phyloP scores from a whole-genome alignment of 2,113 vertebrate genomes.

The Amphiprion ocellaris region DNA sequence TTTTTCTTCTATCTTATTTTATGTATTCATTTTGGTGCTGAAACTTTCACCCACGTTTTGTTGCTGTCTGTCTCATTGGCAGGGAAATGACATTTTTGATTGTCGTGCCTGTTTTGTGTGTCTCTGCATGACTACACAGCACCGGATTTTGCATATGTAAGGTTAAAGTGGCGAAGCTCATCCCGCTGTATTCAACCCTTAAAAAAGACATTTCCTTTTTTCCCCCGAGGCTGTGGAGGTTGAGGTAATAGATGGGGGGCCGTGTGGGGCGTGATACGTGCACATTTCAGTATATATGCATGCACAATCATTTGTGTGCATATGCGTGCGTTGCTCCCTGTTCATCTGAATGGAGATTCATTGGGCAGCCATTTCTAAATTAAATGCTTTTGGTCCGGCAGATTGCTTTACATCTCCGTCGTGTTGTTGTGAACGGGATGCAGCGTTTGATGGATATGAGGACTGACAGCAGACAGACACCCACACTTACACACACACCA shows the following conservation, averaged over 20 bases:
- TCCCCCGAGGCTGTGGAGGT: constrained; percentile 63
- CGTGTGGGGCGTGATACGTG: constrained; percentile 28
- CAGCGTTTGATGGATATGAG: constrained; percentile 93
- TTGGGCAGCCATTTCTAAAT: constrained; percentile 95
- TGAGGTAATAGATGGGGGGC: constrained; percentile 59
- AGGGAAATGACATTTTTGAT: constrained; percentile 82
- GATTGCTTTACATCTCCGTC: constrained; percentile 97
- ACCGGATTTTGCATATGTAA: constrained; percentile 81
- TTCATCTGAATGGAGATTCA: constrained; percentile 95
- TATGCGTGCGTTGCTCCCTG: constrained; percentile 72
- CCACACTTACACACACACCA: constrained; percentile 55
- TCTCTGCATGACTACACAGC: constrained; percentile 62
- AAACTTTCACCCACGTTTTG: constrained; percentile 15
- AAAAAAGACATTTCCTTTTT: constrained; percentile 73
- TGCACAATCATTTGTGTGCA: constrained; percentile 58
- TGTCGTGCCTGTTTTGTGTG: constrained; percentile 76
- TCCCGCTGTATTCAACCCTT: constrained; percentile 75
- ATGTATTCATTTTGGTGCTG: not conserved
- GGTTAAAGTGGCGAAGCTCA: constrained; percentile 78
- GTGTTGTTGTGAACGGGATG: constrained; percentile 93
- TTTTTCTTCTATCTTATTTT: not conserved
- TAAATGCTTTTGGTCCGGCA: constrained; percentile 94
- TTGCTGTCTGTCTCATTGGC: constrained; percentile 35
- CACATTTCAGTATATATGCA: constrained; percentile 41
- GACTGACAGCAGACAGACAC: constrained; percentile 90